phyloP scores from a whole-genome alignment of 2,113 vertebrate genomes.

The chimpanzee (Pan troglodytes) region NHGRI_mPanTro3-v2.1_pri NC_072410.2:111888001-111888500 shows the following conservation, averaged over 20 bases:
- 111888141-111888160: too few species aligned
- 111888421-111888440: not conserved
- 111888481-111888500: rapidly evolving
- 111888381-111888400: not conserved
- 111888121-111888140: not conserved
- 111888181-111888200: not conserved
- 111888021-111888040: too few species aligned
- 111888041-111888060: not conserved
- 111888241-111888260: not conserved
- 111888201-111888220: not conserved
- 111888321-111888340: not conserved
- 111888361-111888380: not conserved
- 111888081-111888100: not conserved
- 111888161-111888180: not conserved
- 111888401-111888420: rapidly evolving
- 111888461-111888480: too few species aligned
- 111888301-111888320: not conserved
- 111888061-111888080: too few species aligned
- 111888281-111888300: not conserved
- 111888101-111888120: not conserved
- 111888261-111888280: not conserved
- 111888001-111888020: not conserved
- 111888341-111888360: not conserved
- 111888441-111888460: not conserved
- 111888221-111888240: rapidly evolving